Evolutionary conservation across 2,797 vertebrate species (phyloP).

Genomic region (Parotocinclus haroldoi): DNA sequence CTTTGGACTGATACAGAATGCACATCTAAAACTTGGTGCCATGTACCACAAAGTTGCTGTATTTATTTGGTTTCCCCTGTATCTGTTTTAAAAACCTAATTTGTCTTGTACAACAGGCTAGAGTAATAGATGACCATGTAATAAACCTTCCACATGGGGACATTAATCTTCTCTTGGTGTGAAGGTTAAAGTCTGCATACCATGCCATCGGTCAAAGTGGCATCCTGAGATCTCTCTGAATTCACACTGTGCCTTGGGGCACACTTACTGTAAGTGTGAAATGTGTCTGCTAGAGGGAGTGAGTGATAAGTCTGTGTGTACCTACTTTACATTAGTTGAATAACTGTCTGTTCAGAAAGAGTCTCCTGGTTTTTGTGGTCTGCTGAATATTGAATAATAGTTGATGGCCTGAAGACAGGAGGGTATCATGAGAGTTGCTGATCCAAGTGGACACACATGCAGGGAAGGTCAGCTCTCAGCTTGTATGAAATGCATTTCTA

Average conservation of each 20-base stretch:
- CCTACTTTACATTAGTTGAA: constrained; percentile 22
- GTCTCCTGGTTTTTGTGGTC: constrained; percentile 55
- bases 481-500: constrained; percentile 15
- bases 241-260: constrained; percentile 11
- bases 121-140: constrained; percentile 42
- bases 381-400: constrained; percentile 61
- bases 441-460: constrained; percentile 49
- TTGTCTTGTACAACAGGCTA: constrained; percentile 29
- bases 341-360: constrained; percentile 48
- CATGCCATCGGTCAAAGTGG: constrained; percentile 48
- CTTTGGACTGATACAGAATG: too few species aligned
- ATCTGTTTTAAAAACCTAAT: constrained; percentile 8
- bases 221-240: constrained; percentile 20
- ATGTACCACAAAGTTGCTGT: neutral
- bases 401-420: constrained; percentile 54
- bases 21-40: neutral
- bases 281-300: constrained; percentile 16
- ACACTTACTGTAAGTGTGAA: constrained; percentile 31
- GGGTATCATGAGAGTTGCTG: constrained; percentile 53
- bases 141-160: constrained; percentile 16
- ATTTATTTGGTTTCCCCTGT: neutral
- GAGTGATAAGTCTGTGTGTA: neutral
- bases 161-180: constrained; percentile 56
- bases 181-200: constrained; percentile 58
- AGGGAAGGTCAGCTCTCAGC: constrained; percentile 44